These are phyloP conservation scores for Chaunax sp. DNA, from an alignment of 2,797 vertebrate genomes.

Conservation along the genomic window DNA sequence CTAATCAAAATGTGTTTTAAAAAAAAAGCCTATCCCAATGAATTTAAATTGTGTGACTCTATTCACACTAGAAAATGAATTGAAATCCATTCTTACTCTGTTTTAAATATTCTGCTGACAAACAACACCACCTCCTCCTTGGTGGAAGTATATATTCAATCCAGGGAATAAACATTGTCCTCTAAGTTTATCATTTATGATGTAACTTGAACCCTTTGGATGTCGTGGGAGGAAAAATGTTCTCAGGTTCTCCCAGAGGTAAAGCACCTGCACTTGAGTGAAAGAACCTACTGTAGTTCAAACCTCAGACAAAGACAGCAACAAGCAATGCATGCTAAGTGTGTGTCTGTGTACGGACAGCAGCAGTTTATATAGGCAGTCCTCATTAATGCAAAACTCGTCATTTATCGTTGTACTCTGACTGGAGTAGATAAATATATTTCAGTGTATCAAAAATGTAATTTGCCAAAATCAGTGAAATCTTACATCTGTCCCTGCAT, in stretches of 20 bases:
- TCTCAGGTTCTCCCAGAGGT: background rate
- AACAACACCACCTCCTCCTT: background rate
- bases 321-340: background rate
- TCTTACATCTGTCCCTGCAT: slow-evolving; percentile 57
- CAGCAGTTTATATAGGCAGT: slow-evolving; percentile 20
- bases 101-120: background rate
- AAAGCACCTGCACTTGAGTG: slow-evolving; percentile 2
- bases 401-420: background rate
- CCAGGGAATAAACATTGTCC: too few relatives aligned
- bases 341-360: slow-evolving; percentile 10
- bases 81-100: background rate
- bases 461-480: slow-evolving; percentile 62
- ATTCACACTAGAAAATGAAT: background rate
- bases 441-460: too few relatives aligned
- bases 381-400: slow-evolving; percentile 29
- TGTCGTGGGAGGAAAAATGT: background rate
- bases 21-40: too few relatives aligned
- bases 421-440: slow-evolving; percentile 36
- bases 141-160: background rate
- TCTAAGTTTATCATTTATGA: background rate
- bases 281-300: slow-evolving; percentile 5
- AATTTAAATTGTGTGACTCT: too few relatives aligned
- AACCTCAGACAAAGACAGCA: slow-evolving; percentile 9
- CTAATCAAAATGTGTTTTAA: background rate
- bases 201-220: background rate